Evolutionary conservation across 2,888 invertebrate genomes (phyloP).

Genomic region (Nysson spinosus): DNA sequence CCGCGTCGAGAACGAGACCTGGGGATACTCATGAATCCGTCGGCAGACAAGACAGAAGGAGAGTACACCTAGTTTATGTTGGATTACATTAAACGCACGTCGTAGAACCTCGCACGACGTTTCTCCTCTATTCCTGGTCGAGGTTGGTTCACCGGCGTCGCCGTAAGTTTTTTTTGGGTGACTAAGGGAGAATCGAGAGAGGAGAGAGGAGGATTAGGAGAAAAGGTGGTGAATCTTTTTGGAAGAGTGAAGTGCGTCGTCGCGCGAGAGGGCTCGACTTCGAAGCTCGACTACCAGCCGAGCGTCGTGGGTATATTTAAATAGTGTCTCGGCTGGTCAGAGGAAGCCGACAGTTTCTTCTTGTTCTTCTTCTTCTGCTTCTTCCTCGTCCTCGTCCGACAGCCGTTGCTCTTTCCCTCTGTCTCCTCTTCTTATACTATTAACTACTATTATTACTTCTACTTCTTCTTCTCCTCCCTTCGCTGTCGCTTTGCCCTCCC

Average conservation of each 20-base stretch:
- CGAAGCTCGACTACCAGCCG: slow-evolving; percentile 29
- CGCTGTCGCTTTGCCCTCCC: slow-evolving; percentile 22
- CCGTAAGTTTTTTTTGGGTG: too few relatives aligned
- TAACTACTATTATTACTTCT: slow-evolving; percentile 1
- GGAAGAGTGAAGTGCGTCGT: slow-evolving; percentile 37
- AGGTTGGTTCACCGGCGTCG: too few relatives aligned
- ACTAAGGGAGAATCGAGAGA: neutral
- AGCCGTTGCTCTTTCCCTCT: slow-evolving; percentile 1
- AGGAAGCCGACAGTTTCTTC: slow-evolving; percentile 51
- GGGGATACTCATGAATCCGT: too few relatives aligned
- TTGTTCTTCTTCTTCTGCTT: slow-evolving; percentile 25
- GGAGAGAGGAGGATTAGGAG: slow-evolving; percentile 5
- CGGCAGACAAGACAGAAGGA: too few relatives aligned
- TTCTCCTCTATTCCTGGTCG: neutral
- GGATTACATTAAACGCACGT: too few relatives aligned
- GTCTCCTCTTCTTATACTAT: neutral
- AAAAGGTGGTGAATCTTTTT: slow-evolving; percentile 23
- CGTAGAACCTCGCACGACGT: neutral
- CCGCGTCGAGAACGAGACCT: too few relatives aligned
- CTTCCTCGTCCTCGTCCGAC: slow-evolving; percentile 7
- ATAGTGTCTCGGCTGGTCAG: slow-evolving; percentile 56
- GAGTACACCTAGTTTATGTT: too few relatives aligned
- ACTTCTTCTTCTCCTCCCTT: slow-evolving; percentile 27
- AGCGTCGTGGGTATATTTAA: slow-evolving; percentile 58
- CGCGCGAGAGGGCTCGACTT: slow-evolving; percentile 46